Evolutionary conservation across 2,888 invertebrate species (phyloP).

Genomic region (Dusona sp.): DNA sequence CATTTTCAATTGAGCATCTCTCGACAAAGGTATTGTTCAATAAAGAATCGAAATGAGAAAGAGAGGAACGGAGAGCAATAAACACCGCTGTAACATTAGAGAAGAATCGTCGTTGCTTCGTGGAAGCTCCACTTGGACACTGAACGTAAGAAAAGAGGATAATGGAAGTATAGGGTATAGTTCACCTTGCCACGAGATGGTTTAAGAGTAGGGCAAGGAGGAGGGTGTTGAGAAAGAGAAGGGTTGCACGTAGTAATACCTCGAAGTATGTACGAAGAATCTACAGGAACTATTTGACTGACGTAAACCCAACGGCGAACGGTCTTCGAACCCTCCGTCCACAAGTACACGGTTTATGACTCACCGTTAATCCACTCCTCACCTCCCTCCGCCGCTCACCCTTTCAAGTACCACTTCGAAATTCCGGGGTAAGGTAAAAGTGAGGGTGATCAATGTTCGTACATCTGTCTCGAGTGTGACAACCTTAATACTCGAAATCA

Average conservation of each 20-base stretch:
- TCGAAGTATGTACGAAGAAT: conserved; percentile 58
- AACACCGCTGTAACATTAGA: conserved; percentile 23
- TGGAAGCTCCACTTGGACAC: conserved; percentile 4
- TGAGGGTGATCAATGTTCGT: conserved; percentile 52
- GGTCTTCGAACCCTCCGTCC: conserved; percentile 28
- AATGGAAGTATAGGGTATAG: conserved; percentile 45
- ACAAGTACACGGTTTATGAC: conserved; percentile 54
- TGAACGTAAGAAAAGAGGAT: conserved; percentile 56
- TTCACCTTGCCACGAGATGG: conserved; percentile 30
- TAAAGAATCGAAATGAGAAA: conserved; percentile 23
- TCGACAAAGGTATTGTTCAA: conserved; percentile 26
- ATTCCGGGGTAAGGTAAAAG: conserved; percentile 27
- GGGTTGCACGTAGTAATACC: conserved; percentile 38
- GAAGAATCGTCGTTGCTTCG: conserved; percentile 16
- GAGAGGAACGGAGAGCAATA: conserved; percentile 24
- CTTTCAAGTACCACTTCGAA: conserved; percentile 13
- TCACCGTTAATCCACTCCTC: conserved; percentile 23
- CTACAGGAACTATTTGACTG: conserved; percentile 48
- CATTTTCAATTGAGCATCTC: conserved; percentile 42
- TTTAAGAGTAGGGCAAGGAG: not conserved
- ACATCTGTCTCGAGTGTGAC: conserved; percentile 61
- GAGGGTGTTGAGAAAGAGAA: not conserved
- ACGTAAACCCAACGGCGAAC: conserved; percentile 48
- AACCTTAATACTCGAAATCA: conserved; percentile 37
- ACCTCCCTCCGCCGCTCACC: not conserved